Conservation (phyloP, 2,113 vertebrate species). For the Chaetura pelagica region DNA sequence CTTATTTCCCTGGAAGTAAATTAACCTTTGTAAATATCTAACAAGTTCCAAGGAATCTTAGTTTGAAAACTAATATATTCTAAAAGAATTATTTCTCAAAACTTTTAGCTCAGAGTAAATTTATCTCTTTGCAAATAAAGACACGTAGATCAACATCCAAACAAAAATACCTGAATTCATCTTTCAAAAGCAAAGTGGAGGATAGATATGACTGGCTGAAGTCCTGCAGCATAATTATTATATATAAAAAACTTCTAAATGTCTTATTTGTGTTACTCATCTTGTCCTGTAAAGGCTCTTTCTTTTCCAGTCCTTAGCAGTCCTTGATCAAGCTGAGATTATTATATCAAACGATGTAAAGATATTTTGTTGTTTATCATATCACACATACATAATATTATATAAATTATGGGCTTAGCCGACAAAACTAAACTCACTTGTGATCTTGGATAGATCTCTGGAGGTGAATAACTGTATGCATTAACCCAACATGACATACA, state of each 20-base stretch:
- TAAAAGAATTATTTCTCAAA: background rate
- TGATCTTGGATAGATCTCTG: conserved; percentile 11
- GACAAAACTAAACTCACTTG: background rate
- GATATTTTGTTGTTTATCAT: background rate
- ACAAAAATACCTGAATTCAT: background rate
- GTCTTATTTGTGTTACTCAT: background rate
- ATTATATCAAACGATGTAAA: background rate
- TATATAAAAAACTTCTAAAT: background rate
- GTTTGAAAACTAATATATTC: background rate
- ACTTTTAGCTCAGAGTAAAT: background rate
- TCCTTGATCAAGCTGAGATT: background rate
- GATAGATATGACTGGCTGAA: background rate
- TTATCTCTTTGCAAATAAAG: background rate
- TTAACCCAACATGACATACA: conserved; percentile 37
- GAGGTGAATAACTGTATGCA: background rate
- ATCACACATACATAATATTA: background rate
- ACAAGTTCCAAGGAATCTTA: background rate
- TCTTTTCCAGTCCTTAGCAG: background rate
- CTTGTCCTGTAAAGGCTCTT: background rate
- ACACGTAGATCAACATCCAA: background rate
- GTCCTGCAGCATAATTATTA: background rate
- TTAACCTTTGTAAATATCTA: background rate
- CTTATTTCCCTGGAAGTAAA: background rate
- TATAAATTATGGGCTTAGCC: background rate
- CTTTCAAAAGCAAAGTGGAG: background rate